Evolutionary conservation across 2,797 vertebrate species (phyloP).

Genomic region (Crenuchus spilurus): DNA sequence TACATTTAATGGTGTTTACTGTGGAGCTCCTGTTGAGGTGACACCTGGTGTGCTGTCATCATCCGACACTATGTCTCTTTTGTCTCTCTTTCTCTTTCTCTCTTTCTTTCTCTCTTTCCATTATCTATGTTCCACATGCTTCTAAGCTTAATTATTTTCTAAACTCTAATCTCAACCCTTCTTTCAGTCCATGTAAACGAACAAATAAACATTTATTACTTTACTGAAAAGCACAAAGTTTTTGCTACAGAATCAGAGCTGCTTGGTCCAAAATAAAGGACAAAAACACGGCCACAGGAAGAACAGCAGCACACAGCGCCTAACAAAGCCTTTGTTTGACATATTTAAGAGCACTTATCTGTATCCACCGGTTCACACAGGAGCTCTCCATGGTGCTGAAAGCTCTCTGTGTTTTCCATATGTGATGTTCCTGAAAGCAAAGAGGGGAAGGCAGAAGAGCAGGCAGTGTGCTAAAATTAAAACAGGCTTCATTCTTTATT

Average conservation of each 20-base stretch:
- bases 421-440: slow-evolving; percentile 51
- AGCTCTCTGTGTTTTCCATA: slow-evolving; percentile 54
- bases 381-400: slow-evolving; percentile 77
- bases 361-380: slow-evolving; percentile 13
- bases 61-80: no score
- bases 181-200: no score
- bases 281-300: no score
- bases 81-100: no score
- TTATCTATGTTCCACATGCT: no score
- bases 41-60: slow-evolving; percentile 79
- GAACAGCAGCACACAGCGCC: slow-evolving; percentile 8
- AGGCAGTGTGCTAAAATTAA: slow-evolving; percentile 69
- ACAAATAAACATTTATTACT: no score
- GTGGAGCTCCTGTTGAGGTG: slow-evolving; percentile 66
- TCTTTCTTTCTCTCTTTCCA: no score
- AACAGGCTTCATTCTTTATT: slow-evolving; percentile 75
- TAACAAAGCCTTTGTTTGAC: slow-evolving; percentile 9
- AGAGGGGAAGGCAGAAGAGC: slow-evolving; percentile 26
- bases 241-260: no score
- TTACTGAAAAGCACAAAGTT: no score
- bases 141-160: no score
- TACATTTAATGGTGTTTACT: slow-evolving; percentile 74
- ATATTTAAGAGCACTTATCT: slow-evolving; percentile 13
- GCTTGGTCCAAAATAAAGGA: no score
- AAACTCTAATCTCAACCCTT: no score